Percentiles rank a stretch among this genome's conserved stretches.
Evolutionary conservation across 2,113 vertebrate species (phyloP).

Genomic region (Craseonycteris thonglongyai): DNA sequence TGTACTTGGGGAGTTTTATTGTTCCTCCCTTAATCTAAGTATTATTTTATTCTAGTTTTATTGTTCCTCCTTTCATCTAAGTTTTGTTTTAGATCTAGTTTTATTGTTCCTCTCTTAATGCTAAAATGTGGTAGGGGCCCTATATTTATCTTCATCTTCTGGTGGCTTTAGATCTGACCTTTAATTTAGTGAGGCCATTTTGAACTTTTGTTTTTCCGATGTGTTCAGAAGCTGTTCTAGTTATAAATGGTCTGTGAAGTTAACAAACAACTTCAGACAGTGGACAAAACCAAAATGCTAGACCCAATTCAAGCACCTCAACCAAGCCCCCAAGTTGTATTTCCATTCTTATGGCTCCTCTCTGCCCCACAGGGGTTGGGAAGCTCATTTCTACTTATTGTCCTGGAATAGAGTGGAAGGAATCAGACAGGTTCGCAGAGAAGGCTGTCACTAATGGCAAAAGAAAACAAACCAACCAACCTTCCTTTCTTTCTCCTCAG

Average conservation of each 20-base stretch:
- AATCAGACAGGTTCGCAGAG: neutral
- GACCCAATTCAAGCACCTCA: neutral
- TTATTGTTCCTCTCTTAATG: neutral
- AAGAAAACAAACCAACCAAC: neutral
- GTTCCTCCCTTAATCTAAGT: neutral
- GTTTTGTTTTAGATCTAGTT: neutral
- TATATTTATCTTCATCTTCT: neutral
- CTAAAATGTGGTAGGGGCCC: neutral
- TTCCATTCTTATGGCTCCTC: neutral
- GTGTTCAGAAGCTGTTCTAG: neutral
- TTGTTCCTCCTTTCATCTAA: neutral
- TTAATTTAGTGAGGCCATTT: neutral
- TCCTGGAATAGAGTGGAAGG: neutral
- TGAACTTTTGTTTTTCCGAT: neutral
- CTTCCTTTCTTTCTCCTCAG: neutral
- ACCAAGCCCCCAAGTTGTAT: neutral
- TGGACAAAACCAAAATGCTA: neutral
- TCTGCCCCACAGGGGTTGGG: neutral
- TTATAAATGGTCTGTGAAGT: constrained; percentile 22
- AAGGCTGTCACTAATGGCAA: neutral
- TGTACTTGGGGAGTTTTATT: neutral
- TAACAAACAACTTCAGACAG: neutral
- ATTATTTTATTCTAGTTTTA: neutral
- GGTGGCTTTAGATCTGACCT: neutral
- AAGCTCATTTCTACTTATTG: neutral